Evolutionary conservation across 1,140 invertebrate species (phyloP), one percentile per base, ranked within the genome.

Genomic region (Drosophila subpulchrella): DNA sequence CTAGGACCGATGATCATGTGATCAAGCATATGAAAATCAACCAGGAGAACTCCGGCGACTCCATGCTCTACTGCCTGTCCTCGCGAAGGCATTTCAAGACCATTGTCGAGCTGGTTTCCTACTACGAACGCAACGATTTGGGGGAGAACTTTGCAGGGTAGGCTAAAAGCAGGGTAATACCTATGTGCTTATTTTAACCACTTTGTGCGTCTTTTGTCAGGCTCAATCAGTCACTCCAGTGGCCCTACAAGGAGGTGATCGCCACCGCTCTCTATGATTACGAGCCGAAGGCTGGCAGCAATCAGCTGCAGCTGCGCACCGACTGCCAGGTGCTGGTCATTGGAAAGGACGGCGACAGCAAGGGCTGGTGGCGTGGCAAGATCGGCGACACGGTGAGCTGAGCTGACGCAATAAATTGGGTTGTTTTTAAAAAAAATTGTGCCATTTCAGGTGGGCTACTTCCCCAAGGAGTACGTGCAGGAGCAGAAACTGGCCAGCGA

Each of bases 1-100:
- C 0, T 13, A 92, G 90, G 72, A 92, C 90, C 55, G 91, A 93
- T 55, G 90, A 92, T 74, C 70, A 85, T 75, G 88, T 92, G 6
- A 91, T 92, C 10, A 98, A 98, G 92, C 98, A 99, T 92, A 99
- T 99, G 95, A 96, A 97, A 92, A 96, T 99, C 78, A 96, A 95
- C 81, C 94, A 94, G 51, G 93, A 94, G 50, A 93, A 93, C 30
- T 94, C 94, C 41, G 94, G 93, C 24, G 92, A 93, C 11, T 92
- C 93, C 66, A 93, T 95, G 44, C 95, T 95, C 53, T 97, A 96
- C 92, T 98, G 95, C 93, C 93, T 99, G 17, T 98, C 97, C 13
- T 95, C 97, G 89, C 96, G 96, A n/a, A 94, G 97, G 53, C 98
- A 96, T 92, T 99, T 99, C 91, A 96, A 96, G 84, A 96, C 95